These are phyloP conservation scores for Heterocephalus glaber DNA, from an alignment of 2,113 vertebrate species.

Conservation along the genomic window DNA sequence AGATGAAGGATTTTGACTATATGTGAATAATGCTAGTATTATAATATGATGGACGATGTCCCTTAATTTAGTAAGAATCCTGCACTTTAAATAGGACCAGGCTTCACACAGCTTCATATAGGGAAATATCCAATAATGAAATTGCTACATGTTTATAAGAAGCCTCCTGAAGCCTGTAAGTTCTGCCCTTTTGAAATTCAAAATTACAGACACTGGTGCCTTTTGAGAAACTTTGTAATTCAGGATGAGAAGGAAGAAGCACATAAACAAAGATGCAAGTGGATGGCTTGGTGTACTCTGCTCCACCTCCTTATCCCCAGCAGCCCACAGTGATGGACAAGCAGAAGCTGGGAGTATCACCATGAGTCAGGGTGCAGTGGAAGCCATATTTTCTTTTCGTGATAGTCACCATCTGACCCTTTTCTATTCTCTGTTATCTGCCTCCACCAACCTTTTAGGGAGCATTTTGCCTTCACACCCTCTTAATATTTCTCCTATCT, in stretches of 20 bases:
- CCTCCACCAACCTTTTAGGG: background rate
- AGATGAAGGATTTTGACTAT: background rate
- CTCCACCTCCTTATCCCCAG: background rate
- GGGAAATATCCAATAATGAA: background rate
- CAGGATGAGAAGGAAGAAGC: background rate
- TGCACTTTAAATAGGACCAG: background rate
- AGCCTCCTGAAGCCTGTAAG: rapidly evolving
- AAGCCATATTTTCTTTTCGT: background rate
- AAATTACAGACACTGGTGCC: background rate
- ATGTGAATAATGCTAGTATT: background rate
- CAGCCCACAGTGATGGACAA: background rate
- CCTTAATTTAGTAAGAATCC: background rate
- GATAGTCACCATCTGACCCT: background rate
- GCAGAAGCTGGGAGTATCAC: background rate
- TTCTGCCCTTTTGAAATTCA: background rate
- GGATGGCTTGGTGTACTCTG: too few relatives aligned
- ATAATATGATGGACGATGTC: background rate
- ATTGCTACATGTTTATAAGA: background rate
- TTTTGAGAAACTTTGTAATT: background rate
- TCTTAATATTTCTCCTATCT: background rate
- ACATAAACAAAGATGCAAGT: background rate
- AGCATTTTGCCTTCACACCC: background rate
- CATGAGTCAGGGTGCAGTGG: background rate
- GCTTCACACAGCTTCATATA: background rate
- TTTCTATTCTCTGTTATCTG: background rate